Percentiles rank a stretch among this genome's conserved stretches.
Conservation (phyloP, 2,113 vertebrate species). For the Chamaea fasciata region DNA sequence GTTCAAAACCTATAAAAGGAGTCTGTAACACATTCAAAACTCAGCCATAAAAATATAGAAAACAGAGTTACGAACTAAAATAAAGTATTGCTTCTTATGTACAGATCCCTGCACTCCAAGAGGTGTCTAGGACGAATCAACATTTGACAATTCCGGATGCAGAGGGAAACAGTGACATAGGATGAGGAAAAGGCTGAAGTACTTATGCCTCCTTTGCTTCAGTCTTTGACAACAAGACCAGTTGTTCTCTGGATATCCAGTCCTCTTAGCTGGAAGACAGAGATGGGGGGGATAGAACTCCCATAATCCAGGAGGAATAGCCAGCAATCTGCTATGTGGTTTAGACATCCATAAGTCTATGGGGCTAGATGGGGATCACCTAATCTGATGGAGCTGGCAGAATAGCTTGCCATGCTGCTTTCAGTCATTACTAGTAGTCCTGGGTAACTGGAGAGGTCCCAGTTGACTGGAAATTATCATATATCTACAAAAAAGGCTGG, state of each 20-base stretch:
- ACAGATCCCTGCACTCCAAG: not conserved
- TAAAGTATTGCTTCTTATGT: not conserved
- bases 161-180: not conserved
- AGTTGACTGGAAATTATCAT: not conserved
- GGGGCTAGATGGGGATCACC: not conserved
- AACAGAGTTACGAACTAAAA: not conserved
- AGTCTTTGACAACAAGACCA: not conserved
- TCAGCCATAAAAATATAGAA: not conserved
- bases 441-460: not conserved
- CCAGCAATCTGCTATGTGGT: not conserved
- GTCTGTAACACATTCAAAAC: not conserved
- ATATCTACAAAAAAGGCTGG: not conserved
- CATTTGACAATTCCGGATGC: not conserved
- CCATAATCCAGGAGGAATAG: not conserved
- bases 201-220: not conserved
- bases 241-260: not conserved
- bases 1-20: not conserved
- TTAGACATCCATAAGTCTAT: not conserved
- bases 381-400: not conserved
- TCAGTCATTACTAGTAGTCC: not conserved
- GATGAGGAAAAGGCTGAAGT: not conserved
- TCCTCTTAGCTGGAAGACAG: not conserved
- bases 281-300: not conserved
- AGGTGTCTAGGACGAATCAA: not conserved
- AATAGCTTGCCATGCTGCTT: not conserved